Evolutionary conservation across 2,113 vertebrate species (phyloP).

Genomic region (Rynchops niger): DNA sequence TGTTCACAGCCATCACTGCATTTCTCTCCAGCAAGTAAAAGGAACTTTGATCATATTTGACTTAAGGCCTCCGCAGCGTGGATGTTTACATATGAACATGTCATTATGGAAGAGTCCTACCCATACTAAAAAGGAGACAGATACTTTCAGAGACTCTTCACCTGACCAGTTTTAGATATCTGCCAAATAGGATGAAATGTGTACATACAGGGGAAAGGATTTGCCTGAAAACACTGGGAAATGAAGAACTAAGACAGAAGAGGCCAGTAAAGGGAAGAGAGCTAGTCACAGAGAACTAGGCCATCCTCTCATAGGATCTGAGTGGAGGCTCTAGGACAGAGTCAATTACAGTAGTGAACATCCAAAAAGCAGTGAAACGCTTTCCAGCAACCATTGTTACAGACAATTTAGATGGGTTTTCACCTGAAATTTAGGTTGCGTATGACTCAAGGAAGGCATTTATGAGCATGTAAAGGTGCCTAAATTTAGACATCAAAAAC

Average conservation of each 20-base stretch:
- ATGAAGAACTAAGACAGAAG: not conserved
- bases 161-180: not conserved
- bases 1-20: not conserved
- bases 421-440: not conserved
- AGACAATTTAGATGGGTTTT: not conserved
- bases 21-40: not conserved
- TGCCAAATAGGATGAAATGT: not conserved
- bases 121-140: not conserved
- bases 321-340: not conserved
- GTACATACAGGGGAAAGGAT: not conserved
- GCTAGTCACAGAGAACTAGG: fast-evolving
- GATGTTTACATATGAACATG: not conserved
- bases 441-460: not conserved
- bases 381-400: not conserved
- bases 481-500: not conserved
- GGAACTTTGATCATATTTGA: not conserved
- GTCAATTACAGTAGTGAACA: not conserved
- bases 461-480: not conserved
- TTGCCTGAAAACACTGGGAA: not conserved
- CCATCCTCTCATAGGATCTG: not conserved
- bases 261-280: not conserved
- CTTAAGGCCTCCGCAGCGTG: not conserved
- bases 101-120: not conserved
- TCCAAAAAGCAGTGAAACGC: not conserved
- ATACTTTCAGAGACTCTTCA: not conserved